phyloP scores from a whole-genome alignment of 2,797 vertebrate species.

The Mormyrops attenuatus region DNA sequence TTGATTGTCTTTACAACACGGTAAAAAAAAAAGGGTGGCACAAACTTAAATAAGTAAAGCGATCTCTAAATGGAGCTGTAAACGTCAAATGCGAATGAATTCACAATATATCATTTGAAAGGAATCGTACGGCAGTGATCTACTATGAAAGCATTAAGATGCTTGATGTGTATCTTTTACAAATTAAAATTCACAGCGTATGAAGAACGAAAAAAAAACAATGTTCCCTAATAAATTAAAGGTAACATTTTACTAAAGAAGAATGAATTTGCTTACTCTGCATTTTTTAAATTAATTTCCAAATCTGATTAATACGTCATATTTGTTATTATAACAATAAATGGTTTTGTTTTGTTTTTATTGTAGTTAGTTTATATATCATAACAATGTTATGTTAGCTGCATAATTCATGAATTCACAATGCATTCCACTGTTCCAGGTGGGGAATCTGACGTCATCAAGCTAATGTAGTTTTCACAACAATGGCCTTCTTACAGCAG shows the following conservation, averaged over 20 bases:
- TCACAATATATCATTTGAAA: not conserved
- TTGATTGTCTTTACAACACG: not conserved
- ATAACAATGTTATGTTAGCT: not conserved
- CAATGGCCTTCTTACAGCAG: not conserved
- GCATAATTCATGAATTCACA: not conserved
- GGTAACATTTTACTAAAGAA: not conserved
- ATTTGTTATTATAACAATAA: not conserved
- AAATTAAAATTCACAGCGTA: not conserved
- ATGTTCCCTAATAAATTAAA: not conserved
- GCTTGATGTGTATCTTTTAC: slow-evolving; percentile 7
- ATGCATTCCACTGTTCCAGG: not conserved
- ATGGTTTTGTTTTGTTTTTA: not conserved
- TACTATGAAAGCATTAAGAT: not conserved
- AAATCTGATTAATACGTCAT: not conserved
- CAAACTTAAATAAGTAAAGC: not conserved
- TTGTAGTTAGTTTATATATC: not conserved
- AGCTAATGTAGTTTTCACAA: not conserved
- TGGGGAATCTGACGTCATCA: not conserved
- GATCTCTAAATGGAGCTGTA: not conserved
- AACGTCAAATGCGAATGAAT: not conserved
- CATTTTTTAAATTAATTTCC: not conserved
- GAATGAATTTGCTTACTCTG: not conserved
- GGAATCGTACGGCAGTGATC: not conserved
- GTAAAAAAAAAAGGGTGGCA: not conserved
- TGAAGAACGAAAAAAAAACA: not conserved